These are phyloP conservation scores for Pluvianellus socialis DNA, from an alignment of 2,113 vertebrate genomes.

Conservation along the genomic window DNA sequence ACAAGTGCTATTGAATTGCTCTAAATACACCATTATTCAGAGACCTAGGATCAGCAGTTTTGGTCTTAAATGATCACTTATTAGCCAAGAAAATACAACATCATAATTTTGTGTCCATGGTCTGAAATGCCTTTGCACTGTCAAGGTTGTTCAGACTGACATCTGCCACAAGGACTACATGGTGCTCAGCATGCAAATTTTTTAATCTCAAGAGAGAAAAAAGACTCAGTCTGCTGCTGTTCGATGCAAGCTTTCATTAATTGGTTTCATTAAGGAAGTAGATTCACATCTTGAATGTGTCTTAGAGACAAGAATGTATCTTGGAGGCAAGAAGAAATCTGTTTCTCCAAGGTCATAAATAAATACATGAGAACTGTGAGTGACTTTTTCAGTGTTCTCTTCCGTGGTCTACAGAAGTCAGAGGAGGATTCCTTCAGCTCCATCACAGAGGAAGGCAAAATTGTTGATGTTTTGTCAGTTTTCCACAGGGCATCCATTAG, in stretches of 20 bases:
- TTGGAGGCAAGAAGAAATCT: background rate
- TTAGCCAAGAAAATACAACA: background rate
- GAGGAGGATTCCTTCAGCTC: background rate
- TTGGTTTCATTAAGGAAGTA: background rate
- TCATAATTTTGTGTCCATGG: background rate
- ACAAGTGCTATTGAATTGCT: background rate
- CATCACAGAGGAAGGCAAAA: background rate
- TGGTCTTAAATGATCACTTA: background rate
- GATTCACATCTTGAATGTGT: background rate
- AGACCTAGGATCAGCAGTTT: background rate
- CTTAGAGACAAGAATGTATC: background rate
- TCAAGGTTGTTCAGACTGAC: background rate
- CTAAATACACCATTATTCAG: background rate
- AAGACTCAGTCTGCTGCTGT: background rate
- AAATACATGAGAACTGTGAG: background rate
- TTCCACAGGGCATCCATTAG: background rate
- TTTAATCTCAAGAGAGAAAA: background rate
- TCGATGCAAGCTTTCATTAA: background rate
- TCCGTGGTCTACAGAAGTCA: background rate
- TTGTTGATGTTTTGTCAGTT: background rate
- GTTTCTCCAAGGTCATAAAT: background rate
- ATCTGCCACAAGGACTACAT: background rate
- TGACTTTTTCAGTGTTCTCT: background rate
- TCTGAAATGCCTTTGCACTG: background rate
- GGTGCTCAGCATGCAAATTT: background rate